Evolutionary conservation across 2,797 vertebrate species (phyloP), one percentile per base, ranked within the genome.

Genomic region (Halcyon smyrnensis): DNA sequence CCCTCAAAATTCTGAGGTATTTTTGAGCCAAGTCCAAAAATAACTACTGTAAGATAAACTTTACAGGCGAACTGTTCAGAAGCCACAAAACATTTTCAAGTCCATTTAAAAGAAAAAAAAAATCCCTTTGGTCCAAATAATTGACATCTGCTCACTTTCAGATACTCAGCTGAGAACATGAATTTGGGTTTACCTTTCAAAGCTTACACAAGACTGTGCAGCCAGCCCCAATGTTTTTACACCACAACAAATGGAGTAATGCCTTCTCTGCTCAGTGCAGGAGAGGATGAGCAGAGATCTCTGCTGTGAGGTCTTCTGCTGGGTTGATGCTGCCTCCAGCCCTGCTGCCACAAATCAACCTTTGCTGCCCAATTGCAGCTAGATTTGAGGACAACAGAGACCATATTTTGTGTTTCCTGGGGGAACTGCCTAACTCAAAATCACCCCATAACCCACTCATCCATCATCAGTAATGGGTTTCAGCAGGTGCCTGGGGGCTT

Each of bases 321-420:
- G 37, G 30, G 18, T 48, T 5, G 2, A 41, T 39, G 54, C 67
- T 90, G 76, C 68, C 84, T 60, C 15, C 43, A 71, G 53, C 51
- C 24, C 36, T 19, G 10, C 48, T 41, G 48, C 36, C 69, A 46
- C 36, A 24, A 2, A 5, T 37, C 56, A 84, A 5, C n/a, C 23
- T 63, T 46, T 74, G 50, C 56, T 64, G 63, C 34, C 39, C 77
- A 89, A 69, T 80, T 89, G 67, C 85, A 94, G 75, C 62, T 63
- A 54, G 88, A 93, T 32, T 90, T 96, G 89, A 76, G 97, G 97
- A 93, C 81, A 95, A 54, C 84, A 96, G 90, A 92, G 80, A 89
- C 81, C 62, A 64, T 67, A 37, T 91, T 94, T 53, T 68, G 12
- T 93, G 80, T 95, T 94, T 96, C 76, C 75, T 36, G 78, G 75